Conservation (phyloP, 1,140 invertebrate genomes). For the Euwallacea fornicatus region DNA sequence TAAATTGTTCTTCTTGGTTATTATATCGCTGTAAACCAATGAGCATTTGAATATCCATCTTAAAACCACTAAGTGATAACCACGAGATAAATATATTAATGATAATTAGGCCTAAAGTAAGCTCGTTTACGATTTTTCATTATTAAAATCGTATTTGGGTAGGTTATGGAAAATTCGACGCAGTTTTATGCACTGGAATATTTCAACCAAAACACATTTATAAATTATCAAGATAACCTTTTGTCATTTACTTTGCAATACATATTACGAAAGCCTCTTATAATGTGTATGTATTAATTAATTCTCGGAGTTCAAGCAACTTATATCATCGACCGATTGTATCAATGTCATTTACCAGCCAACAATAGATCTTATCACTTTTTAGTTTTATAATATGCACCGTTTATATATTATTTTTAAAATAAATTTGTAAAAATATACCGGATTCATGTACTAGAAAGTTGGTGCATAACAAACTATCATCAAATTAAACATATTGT, state of each 20-base stretch:
- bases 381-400: too few relatives aligned
- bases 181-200: not conserved
- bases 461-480: too few relatives aligned
- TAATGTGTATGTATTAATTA: conserved; percentile 5
- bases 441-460: too few relatives aligned
- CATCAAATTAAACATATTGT: too few relatives aligned
- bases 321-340: conserved; percentile 8
- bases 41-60: too few relatives aligned
- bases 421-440: too few relatives aligned
- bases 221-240: conserved; percentile 22
- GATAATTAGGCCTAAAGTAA: too few relatives aligned
- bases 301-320: conserved; percentile 4
- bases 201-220: not conserved
- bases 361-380: not conserved
- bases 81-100: too few relatives aligned
- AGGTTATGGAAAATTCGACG: conserved; percentile 17
- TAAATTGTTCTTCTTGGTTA: too few relatives aligned
- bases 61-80: too few relatives aligned
- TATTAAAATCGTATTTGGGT: conserved; percentile 7
- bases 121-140: not conserved
- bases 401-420: too few relatives aligned
- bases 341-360: not conserved
- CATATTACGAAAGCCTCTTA: not conserved
- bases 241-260: conserved; percentile 17
- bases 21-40: too few relatives aligned